These are phyloP conservation scores for Odiellus spinosus DNA, from an alignment of 2,888 invertebrate genomes.

Conservation along the genomic window DNA sequence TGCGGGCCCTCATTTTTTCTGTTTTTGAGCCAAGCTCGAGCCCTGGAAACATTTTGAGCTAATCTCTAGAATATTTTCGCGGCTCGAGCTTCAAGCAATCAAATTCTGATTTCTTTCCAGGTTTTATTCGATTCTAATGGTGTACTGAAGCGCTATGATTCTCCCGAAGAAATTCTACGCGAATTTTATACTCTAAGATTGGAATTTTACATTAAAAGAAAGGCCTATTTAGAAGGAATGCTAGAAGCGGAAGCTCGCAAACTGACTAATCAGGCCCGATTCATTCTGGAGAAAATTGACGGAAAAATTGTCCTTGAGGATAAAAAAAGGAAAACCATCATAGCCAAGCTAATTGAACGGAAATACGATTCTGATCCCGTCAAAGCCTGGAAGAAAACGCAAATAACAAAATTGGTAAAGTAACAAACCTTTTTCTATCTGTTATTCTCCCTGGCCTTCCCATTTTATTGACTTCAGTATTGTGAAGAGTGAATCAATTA, in stretches of 20 bases:
- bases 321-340: slow-evolving; percentile 53
- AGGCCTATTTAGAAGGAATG: slow-evolving; percentile 75
- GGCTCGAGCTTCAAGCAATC: too few species aligned
- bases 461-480: too few species aligned
- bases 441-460: too few species aligned
- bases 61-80: too few species aligned
- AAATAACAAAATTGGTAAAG: slow-evolving; percentile 1
- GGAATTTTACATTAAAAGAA: slow-evolving; percentile 64
- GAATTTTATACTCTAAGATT: slow-evolving; percentile 70
- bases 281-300: slow-evolving; percentile 92
- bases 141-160: slow-evolving; percentile 51
- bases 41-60: too few species aligned
- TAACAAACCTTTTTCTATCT: too few species aligned
- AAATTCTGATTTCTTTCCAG: too few species aligned
- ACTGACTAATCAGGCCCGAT: slow-evolving; percentile 65
- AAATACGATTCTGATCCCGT: slow-evolving; percentile 50
- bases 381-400: slow-evolving; percentile 48
- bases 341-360: slow-evolving; percentile 61
- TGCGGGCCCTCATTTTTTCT: too few species aligned
- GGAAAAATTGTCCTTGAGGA: slow-evolving; percentile 42
- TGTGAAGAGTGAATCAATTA: too few species aligned
- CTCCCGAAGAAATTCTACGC: slow-evolving; percentile 56
- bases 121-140: slow-evolving; percentile 50
- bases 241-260: slow-evolving; percentile 75
- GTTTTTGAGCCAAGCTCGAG: too few species aligned